Evolutionary conservation across 2,888 invertebrate species (phyloP), one percentile per base, ranked within the genome.

Genomic region (Stramonita haemastoma): DNA sequence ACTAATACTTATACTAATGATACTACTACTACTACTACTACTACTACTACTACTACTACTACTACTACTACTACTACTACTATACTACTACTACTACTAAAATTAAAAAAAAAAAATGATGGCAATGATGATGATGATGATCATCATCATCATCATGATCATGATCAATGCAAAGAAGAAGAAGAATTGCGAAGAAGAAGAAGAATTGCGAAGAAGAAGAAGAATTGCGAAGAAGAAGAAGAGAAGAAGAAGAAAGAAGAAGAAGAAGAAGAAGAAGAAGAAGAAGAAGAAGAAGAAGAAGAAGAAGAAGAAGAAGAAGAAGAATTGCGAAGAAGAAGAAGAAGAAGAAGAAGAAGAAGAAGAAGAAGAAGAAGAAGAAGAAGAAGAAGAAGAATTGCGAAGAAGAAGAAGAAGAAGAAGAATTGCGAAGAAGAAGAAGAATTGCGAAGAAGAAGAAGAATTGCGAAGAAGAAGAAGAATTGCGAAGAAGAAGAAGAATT

Each of bases 401-500:
- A 66, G 17, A 26, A 17, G 66, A 66, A 66, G 66, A 66, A 66
- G 26, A 2, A 26, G n/a, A 66, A 66, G 66, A 66, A 66, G 66
- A 66, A 66, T 17, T n/a, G 26, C 17, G 66, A 66, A 66, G 66
- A 66, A 66, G 66, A 66, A 29, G 36, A 36, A 85, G n/a, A 85
- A 29, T n/a, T n/a, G n/a, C n/a, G n/a, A n/a, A n/a, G n/a, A n/a
- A n/a, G n/a, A n/a, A n/a, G n/a, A n/a, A n/a, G n/a, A n/a, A n/a
- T n/a, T n/a, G n/a, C n/a, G n/a, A 84, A 66, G 34, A 29, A 66
- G 66, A 66, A 66, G 66, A 66, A 66, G 66, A n/a, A n/a, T n/a
- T n/a, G n/a, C n/a, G n/a, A 66, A 66, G 66, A 66, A 66, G 66
- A 66, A 66, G 66, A 66, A 66, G 66, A 66, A 66, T n/a, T n/a